Percentiles rank a stretch among this genome's conserved stretches.
These are phyloP conservation scores for Tromatobia lineatoria DNA, from an alignment of 2,888 invertebrate species.

Conservation along the genomic window DNA sequence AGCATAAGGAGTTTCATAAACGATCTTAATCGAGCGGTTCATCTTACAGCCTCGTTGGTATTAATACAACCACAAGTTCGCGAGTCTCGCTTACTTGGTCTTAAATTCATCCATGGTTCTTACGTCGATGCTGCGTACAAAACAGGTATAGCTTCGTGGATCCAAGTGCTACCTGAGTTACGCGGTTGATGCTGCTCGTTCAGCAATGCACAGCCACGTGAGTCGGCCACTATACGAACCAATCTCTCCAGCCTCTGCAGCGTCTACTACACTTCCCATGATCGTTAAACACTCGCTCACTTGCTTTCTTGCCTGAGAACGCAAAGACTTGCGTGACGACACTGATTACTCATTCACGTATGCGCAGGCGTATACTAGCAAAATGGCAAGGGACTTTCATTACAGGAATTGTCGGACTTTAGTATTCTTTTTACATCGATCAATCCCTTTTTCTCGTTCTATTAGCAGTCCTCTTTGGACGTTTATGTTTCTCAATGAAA, in stretches of 20 bases:
- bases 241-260: conserved; percentile 51
- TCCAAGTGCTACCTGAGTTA: conserved; percentile 64
- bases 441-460: conserved; percentile 3
- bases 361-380: conserved; percentile 29
- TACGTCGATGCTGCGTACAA: conserved; percentile 48
- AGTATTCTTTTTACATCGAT: neutral
- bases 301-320: conserved; percentile 60
- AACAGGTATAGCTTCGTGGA: conserved; percentile 47
- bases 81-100: conserved; percentile 46
- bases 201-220: conserved; percentile 37
- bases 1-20: conserved; percentile 27
- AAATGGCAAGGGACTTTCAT: conserved; percentile 60
- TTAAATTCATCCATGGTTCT: conserved; percentile 55
- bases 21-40: conserved; percentile 26
- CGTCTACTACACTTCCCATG: conserved; percentile 58
- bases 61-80: conserved; percentile 18
- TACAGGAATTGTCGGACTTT: conserved; percentile 45
- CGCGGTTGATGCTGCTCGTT: conserved; percentile 53
- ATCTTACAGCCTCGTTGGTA: neutral
- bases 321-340: conserved; percentile 63
- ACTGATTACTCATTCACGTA: conserved; percentile 67
- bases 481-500: neutral
- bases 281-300: conserved; percentile 66
- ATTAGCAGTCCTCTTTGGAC: neutral
- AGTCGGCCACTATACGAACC: conserved; percentile 7